phyloP scores from a whole-genome alignment of 2,797 vertebrate genomes.

The Cirrhinus mrigala region DNA sequence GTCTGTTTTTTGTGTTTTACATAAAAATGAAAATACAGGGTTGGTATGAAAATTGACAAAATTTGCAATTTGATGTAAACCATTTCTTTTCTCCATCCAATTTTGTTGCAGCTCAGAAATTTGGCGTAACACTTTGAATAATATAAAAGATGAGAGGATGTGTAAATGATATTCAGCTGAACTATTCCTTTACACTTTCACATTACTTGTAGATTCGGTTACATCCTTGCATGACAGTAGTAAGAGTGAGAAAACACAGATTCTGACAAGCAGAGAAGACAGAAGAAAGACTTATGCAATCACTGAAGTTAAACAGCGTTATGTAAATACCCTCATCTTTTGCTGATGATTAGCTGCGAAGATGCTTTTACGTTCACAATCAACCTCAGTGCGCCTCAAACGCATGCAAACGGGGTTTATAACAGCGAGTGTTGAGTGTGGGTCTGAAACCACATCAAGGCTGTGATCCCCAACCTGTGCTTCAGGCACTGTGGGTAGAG shows the following conservation, averaged over 20 bases:
- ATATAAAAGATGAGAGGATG: background rate
- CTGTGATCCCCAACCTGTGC: constrained; percentile 51
- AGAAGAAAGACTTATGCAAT: background rate
- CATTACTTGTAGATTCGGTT: background rate
- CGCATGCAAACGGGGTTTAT: background rate
- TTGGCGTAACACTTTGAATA: background rate
- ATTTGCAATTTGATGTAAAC: background rate
- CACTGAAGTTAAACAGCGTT: constrained; percentile 15
- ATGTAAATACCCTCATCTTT: constrained; percentile 24
- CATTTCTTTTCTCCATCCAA: background rate
- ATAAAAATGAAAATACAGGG: background rate
- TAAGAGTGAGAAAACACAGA: constrained; percentile 1
- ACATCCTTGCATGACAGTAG: background rate
- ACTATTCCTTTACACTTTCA: background rate
- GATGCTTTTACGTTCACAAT: constrained; percentile 23
- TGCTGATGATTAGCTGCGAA: constrained; percentile 18
- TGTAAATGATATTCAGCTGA: background rate
- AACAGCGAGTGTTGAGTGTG: constrained; percentile 23
- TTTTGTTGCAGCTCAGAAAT: background rate
- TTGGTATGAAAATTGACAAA: background rate
- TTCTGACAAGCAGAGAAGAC: constrained; percentile 6
- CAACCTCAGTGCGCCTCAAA: background rate
- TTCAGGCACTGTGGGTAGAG: constrained; percentile 39
- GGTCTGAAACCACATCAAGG: constrained; percentile 54
- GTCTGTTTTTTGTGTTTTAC: background rate